Evolutionary conservation across 2,888 invertebrate genomes (phyloP), one percentile per base, ranked within the genome.

Genomic region (Acronicta psi): DNA sequence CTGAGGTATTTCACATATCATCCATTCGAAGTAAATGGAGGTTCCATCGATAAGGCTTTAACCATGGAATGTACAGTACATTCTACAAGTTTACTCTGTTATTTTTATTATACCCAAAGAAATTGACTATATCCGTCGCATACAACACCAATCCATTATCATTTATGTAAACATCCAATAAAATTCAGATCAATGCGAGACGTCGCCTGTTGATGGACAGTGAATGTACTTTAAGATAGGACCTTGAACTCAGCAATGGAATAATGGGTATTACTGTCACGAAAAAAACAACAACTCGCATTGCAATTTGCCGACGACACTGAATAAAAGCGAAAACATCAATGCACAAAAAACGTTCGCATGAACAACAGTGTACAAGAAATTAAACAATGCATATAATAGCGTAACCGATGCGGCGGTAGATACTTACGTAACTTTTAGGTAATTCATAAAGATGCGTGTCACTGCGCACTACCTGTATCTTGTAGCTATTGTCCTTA

Each of bases 271-370:
- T 1, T 14, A 46, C n/a, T 11, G 9, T 7, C 13, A 34, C n/a
- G 25, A 13, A 20, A 36, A 20, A 60, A 54, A 54, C 43, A 42
- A 53, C 7, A 58, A 17, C 18, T 63, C 68, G 76, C 73, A 62
- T 16, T 49, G 72, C 72, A 46, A 17, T 57, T 56, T 58, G 13
- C 37, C 20, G 23, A 40, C 9, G 34, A 46, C 18, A 59, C 25
- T 43, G 13, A 42, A 47, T 54, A 51, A 55, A 59, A 67, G 34
- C 31, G 37, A 46, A 59, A 55, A 8, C 42, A 34, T 38, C n/a
- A 42, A 57, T 38, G 47, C 20, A 50, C 20, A 61, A 58, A 57
- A 58, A 65, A 68, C 59, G 60, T 42, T 73, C 76, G 73, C 76
- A 61, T 14, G 43, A 56, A 49, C 13, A 34, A 66, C 14, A 54